Conservation (phyloP, 2,797 vertebrate genomes). For the Harpagifer antarcticus region DNA sequence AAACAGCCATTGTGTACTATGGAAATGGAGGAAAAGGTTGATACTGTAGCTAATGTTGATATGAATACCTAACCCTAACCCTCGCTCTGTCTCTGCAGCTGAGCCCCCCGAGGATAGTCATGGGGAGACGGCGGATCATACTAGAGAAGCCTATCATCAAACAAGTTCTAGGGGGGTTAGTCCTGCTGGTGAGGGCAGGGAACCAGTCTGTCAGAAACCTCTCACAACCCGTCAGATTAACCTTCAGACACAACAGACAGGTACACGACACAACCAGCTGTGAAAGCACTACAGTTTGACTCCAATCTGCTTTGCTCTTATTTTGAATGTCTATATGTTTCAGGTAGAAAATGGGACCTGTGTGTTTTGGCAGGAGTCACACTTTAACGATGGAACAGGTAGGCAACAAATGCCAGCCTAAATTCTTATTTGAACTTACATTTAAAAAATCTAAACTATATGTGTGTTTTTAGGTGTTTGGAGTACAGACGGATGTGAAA, state of each 20-base stretch:
- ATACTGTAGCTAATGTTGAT: background rate
- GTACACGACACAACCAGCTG: constrained; percentile 40
- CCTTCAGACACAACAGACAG: constrained; percentile 57
- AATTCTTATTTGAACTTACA: background rate
- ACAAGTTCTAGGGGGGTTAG: constrained; percentile 39
- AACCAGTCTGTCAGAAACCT: constrained; percentile 57
- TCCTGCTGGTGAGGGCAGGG: constrained; percentile 78
- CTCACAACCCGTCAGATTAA: constrained; percentile 66
- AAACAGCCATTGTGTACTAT: background rate
- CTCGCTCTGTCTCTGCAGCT: constrained; percentile 21
- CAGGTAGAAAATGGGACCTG: constrained; percentile 68
- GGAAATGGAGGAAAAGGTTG: background rate
- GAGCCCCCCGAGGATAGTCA: rapidly evolving
- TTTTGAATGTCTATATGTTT: constrained; percentile 31
- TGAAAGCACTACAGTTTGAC: background rate
- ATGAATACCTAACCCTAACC: too few relatives aligned
- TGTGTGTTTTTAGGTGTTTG: constrained; percentile 68
- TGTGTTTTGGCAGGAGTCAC: constrained; percentile 77
- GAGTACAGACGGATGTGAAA: constrained; percentile 72
- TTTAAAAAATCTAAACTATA: background rate
- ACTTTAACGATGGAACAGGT: constrained; percentile 34
- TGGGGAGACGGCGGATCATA: rapidly evolving
- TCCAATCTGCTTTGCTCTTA: background rate
- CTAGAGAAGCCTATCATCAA: background rate
- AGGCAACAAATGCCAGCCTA: background rate